A percentile compares a stretch with the other conserved stretches of the same genome.
phyloP scores from a whole-genome alignment of 2,797 vertebrate genomes.

The Lophius americanus region DNA sequence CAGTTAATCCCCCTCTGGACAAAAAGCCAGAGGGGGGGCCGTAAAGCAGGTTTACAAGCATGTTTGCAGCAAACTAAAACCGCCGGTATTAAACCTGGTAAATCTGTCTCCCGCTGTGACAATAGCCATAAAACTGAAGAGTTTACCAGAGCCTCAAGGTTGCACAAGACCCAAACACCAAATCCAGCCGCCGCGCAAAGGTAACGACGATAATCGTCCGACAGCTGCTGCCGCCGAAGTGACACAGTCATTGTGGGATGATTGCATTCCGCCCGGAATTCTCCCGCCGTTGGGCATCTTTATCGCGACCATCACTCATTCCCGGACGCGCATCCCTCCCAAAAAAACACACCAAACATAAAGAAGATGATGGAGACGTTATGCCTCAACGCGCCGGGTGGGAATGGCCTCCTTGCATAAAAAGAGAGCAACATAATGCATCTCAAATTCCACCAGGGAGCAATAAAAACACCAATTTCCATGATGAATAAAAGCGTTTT shows the following conservation, averaged over 20 bases:
- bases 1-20: slow-evolving; percentile 72
- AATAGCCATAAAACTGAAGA: slow-evolving; percentile 73
- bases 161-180: slow-evolving; percentile 39
- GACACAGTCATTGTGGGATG: slow-evolving; percentile 69
- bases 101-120: slow-evolving; percentile 72
- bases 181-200: slow-evolving; percentile 47
- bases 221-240: slow-evolving; percentile 55
- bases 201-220: slow-evolving; percentile 63
- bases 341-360: slow-evolving; percentile 49
- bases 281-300: slow-evolving; percentile 43
- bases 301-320: slow-evolving; percentile 58
- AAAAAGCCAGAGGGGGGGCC: slow-evolving; percentile 66
- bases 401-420: slow-evolving; percentile 62
- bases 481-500: slow-evolving; percentile 73
- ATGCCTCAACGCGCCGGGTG: slow-evolving; percentile 29
- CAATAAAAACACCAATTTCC: slow-evolving; percentile 78
- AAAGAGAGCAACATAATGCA: slow-evolving; percentile 66
- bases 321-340: slow-evolving; percentile 20
- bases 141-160: slow-evolving; percentile 68
- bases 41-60: slow-evolving; percentile 78
- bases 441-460: slow-evolving; percentile 74
- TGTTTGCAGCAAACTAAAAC: slow-evolving; percentile 76
- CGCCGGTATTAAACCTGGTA: slow-evolving; percentile 71
- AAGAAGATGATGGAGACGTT: slow-evolving; percentile 49
- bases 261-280: slow-evolving; percentile 66